These are phyloP conservation scores for Erinaceus europaeus DNA, from an alignment of 2,113 vertebrate species.

Conservation along the genomic window DNA sequence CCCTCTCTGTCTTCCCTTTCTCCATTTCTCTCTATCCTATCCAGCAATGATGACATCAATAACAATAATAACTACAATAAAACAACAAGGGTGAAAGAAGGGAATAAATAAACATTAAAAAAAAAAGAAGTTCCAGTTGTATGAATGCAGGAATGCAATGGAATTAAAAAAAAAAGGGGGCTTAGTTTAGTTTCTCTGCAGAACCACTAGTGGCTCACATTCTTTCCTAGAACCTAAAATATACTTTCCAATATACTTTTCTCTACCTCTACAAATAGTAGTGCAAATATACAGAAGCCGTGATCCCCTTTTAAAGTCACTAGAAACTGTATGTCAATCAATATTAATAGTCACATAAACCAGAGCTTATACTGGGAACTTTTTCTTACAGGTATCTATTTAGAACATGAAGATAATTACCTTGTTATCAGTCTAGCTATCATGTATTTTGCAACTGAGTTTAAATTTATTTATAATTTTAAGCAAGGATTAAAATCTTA, in stretches of 20 bases:
- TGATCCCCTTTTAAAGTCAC: background rate
- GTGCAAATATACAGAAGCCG: background rate
- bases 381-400: background rate
- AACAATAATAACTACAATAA: too few species aligned
- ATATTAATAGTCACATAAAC: background rate
- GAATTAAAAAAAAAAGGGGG: too few species aligned
- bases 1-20: too few species aligned
- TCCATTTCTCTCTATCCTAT: too few species aligned
- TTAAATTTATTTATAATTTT: background rate
- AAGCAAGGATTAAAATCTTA: constrained; percentile 3
- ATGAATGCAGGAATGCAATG: too few species aligned
- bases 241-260: background rate
- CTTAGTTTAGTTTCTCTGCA: background rate
- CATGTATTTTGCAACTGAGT: background rate
- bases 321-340: background rate
- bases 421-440: background rate
- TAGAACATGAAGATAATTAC: constrained; percentile 3
- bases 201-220: background rate
- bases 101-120: too few species aligned
- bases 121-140: too few species aligned
- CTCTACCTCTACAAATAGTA: too few species aligned
- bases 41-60: too few species aligned
- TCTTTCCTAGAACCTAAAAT: background rate
- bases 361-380: background rate
- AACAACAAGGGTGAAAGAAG: too few species aligned